phyloP scores from a whole-genome alignment of 1,140 invertebrate species.

The Gonioctena quinquepunctata region DNA sequence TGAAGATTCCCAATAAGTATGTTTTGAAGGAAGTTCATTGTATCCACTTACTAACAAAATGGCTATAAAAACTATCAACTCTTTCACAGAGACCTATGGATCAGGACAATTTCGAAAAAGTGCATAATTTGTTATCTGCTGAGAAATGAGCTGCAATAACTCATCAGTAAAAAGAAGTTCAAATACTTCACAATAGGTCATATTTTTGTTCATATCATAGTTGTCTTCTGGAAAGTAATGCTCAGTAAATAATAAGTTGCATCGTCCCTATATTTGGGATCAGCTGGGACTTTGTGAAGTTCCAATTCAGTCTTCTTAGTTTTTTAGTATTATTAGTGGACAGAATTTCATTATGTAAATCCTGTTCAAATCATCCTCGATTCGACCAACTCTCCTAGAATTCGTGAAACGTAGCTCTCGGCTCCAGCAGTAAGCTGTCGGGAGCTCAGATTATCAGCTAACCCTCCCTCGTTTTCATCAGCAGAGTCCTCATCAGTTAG shows the following conservation, averaged over 20 bases:
- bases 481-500: constrained; percentile 37
- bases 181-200: background rate
- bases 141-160: constrained; percentile 12
- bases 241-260: background rate
- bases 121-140: constrained; percentile 2
- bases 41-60: constrained; percentile 14
- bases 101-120: constrained; percentile 10
- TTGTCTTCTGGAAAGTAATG: background rate
- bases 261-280: background rate
- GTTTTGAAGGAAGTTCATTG: constrained; percentile 16
- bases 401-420: background rate
- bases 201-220: background rate
- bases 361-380: background rate
- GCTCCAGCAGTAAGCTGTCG: constrained; percentile 2
- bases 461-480: constrained; percentile 1
- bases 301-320: background rate
- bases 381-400: background rate
- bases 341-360: background rate
- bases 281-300: background rate
- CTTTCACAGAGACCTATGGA: constrained; percentile 1
- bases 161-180: no score
- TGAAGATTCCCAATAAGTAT: constrained; percentile 10
- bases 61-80: constrained; percentile 16
- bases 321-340: background rate
- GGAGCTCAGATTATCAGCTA: constrained; percentile 4